A percentile compares a stretch with the other conserved stretches of the same genome.
Evolutionary conservation across 2,888 invertebrate species (phyloP).

Genomic region (Girardia tigrina): DNA sequence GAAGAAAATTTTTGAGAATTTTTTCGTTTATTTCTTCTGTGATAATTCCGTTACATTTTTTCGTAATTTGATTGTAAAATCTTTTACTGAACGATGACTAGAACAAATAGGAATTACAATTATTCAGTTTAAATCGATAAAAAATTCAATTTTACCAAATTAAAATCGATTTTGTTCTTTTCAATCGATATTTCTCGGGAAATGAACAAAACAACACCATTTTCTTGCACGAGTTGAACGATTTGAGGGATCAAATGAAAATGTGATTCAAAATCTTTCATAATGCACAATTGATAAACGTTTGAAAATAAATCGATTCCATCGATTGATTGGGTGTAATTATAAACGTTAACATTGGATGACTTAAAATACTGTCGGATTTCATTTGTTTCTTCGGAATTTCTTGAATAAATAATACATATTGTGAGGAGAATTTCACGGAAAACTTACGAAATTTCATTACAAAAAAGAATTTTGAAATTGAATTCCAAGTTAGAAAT

Average conservation of each 20-base stretch:
- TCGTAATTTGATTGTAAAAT: background rate
- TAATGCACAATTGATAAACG: background rate
- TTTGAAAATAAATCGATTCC: background rate
- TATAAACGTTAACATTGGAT: background rate
- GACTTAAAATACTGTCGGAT: background rate
- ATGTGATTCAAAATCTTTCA: background rate
- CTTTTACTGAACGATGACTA: background rate
- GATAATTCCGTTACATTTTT: background rate
- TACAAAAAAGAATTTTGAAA: background rate
- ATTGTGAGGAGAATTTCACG: too few relatives aligned
- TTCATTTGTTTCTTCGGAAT: background rate
- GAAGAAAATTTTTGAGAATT: too few relatives aligned
- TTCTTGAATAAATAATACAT: too few relatives aligned
- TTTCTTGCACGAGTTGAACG: background rate
- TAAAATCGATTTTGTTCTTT: background rate
- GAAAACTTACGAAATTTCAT: background rate
- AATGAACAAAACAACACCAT: background rate
- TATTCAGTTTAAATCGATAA: background rate
- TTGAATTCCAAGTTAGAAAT: background rate
- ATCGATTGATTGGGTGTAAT: background rate
- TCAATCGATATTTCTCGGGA: background rate
- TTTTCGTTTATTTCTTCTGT: background rate
- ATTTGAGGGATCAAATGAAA: background rate
- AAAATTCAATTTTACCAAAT: too few relatives aligned
- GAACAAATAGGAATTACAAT: background rate